phyloP scores from a whole-genome alignment of 2,113 vertebrate genomes.

The Salvelinus namaycush region DNA sequence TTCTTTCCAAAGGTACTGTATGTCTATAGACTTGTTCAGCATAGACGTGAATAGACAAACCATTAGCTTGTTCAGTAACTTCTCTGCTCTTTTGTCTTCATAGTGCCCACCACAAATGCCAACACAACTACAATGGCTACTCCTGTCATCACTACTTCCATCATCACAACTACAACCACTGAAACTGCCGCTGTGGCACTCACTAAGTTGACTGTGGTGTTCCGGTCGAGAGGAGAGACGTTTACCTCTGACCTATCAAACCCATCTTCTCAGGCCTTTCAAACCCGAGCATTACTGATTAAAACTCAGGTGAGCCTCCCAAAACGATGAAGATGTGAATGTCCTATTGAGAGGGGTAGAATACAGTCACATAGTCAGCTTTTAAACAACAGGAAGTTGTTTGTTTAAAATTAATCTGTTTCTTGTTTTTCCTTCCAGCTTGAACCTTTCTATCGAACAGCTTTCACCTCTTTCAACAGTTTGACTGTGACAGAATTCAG shows the following conservation, averaged over 20 bases:
- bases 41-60: too few species aligned
- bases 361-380: not conserved
- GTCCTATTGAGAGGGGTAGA: not conserved
- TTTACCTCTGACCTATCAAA: too few species aligned
- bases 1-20: too few species aligned
- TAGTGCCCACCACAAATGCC: not conserved
- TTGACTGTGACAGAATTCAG: slow-evolving; percentile 21
- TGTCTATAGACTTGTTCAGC: too few species aligned
- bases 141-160: not conserved
- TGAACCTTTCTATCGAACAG: slow-evolving; percentile 2
- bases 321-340: not conserved
- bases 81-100: too few species aligned
- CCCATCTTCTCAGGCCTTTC: too few species aligned
- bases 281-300: not conserved
- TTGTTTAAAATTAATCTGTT: not conserved
- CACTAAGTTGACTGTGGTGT: slow-evolving; percentile 10
- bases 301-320: slow-evolving; percentile 13
- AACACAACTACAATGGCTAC: not conserved
- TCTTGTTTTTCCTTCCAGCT: slow-evolving; percentile 38
- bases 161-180: too few species aligned
- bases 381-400: not conserved
- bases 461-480: too few species aligned
- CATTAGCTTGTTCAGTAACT: too few species aligned
- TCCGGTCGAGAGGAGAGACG: too few species aligned
- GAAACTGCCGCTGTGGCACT: not conserved